Evolutionary conservation across 2,888 invertebrate species (phyloP).

Genomic region (Himalopsyche kuldschensis): DNA sequence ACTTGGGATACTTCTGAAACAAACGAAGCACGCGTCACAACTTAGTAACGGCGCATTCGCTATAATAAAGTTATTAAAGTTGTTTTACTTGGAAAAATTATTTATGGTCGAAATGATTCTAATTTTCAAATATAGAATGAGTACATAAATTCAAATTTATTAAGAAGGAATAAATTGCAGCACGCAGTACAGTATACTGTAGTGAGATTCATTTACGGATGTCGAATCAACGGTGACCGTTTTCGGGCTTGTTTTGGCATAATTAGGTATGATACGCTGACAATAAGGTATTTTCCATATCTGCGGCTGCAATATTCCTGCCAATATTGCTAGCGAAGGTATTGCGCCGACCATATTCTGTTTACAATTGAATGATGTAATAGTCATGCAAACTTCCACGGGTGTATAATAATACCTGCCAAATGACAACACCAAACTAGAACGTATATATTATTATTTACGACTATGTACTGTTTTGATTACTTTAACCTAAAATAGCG

Average conservation of each 20-base stretch:
- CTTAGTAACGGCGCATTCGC: too few species aligned
- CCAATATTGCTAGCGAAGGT: background rate
- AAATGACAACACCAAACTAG: slow-evolving; percentile 14
- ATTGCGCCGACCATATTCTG: background rate
- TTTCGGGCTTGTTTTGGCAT: background rate
- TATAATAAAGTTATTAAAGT: too few species aligned
- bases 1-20: too few species aligned
- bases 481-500: slow-evolving; percentile 33
- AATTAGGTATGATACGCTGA: background rate
- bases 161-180: background rate
- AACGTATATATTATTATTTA: slow-evolving; percentile 9
- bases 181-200: background rate
- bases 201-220: slow-evolving; percentile 4
- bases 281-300: background rate
- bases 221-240: background rate
- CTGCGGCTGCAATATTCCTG: background rate
- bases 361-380: slow-evolving; percentile 20
- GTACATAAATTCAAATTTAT: too few species aligned
- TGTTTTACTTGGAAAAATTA: too few species aligned
- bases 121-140: too few species aligned
- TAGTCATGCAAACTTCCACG: slow-evolving; percentile 5
- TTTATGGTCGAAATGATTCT: too few species aligned
- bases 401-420: background rate
- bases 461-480: slow-evolving; percentile 28
- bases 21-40: too few species aligned